Base-by-base conservation (phyloP, 2,888 invertebrate genomes). In the Cephus pygmeus region DNA sequence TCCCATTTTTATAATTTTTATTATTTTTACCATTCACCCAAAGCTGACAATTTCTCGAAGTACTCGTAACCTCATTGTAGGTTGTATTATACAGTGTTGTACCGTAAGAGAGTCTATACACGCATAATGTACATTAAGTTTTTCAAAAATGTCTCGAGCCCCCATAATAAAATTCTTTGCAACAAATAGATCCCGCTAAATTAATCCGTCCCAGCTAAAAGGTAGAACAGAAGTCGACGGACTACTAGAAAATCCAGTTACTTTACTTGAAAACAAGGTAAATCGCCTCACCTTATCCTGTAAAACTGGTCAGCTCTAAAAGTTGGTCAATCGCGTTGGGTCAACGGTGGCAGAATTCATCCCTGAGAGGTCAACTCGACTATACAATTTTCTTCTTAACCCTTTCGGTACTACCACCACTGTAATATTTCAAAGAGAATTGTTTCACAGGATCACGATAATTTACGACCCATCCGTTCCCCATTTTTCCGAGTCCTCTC, bases 361-460 rank as follows among this genome's bases (percentile, higher is more conserved):
- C 71, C 71, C 33, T 11, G 30, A 31, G 31, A 33, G 31, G 71
- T 34, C 30, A 34, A 71, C 71, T 33, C 3, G 30, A 71, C 15
- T 71, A 71, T 71, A 71, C 31, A 71, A 71, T 71, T 31, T 56
- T 69, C 77, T 75, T 77, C 77, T 79, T 76, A 83, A 83, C 83
- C 84, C 82, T 79, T 80, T 76, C 68, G 75, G 78, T 76, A 76
- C 79, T 35, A 15, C 56, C 56, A 56, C 56, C 56, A 71, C 82
- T 81, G 80, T 81, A 79, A 81, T 80, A 79, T 80, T 80, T 79
- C 82, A 79, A 79, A 30, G 30, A 11, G 40, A 69, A 77, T 86
- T 84, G 86, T 86, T 84, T 87, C 78, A 79, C 69, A 36, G 68
- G 77, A 77, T 78, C 79, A 77, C 79, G 73, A 75, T 77, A 77